Evolutionary conservation across 2,113 vertebrate species (phyloP).

Genomic region (Neolamprologus sp.): DNA sequence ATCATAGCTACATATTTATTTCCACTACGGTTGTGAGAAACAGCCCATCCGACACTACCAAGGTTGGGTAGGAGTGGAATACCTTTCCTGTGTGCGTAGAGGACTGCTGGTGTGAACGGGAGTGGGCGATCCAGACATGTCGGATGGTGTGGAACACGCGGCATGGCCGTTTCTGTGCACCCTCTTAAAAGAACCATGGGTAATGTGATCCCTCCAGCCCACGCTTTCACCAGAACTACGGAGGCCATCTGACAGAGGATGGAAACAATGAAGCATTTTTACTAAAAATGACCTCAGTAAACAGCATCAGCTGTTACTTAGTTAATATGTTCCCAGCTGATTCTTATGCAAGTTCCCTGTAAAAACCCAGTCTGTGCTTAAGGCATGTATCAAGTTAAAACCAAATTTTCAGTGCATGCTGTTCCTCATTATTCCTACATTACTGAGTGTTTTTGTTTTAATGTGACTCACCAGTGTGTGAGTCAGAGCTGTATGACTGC

Average conservation of each 20-base stretch:
- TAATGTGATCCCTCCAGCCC: constrained; percentile 77
- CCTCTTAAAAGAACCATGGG: constrained; percentile 70
- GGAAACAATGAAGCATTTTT: background rate
- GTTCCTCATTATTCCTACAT: background rate
- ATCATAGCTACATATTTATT: background rate
- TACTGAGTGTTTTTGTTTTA: background rate
- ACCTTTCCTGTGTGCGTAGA: constrained; percentile 77
- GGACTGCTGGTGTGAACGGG: constrained; percentile 84
- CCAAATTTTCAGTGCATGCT: background rate
- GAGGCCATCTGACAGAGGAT: constrained; percentile 47
- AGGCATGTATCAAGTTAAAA: background rate
- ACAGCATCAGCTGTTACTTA: background rate
- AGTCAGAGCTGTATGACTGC: constrained; percentile 53
- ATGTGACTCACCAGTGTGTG: constrained; percentile 56
- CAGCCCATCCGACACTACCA: background rate
- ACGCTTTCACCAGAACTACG: constrained; percentile 59
- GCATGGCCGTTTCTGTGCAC: constrained; percentile 62
- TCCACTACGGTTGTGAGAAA: background rate
- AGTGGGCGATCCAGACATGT: constrained; percentile 72
- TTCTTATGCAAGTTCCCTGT: background rate
- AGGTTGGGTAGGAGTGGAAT: background rate
- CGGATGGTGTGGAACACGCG: constrained; percentile 68
- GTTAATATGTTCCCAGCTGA: background rate
- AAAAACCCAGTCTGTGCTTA: background rate
- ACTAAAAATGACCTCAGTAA: background rate